phyloP scores from a whole-genome alignment of 2,797 vertebrate genomes.

The Danio jaintianensis region DNA sequence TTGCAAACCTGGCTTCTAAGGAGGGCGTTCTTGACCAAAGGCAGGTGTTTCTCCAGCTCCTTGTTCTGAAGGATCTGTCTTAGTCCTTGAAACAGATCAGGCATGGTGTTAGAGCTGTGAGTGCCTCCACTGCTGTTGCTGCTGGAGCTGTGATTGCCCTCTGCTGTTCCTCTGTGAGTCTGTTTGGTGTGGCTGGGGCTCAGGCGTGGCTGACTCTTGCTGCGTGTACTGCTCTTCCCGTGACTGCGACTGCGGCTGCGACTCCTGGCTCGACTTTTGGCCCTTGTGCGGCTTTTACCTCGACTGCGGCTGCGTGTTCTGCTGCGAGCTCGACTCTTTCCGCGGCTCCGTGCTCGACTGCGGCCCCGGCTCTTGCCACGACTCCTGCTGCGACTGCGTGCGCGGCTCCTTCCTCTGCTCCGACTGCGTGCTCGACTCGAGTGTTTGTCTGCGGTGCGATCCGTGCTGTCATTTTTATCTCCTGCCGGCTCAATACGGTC shows the following conservation, averaged over 20 bases:
- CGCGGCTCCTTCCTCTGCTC: conserved; percentile 71
- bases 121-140: conserved; percentile 33
- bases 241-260: conserved; percentile 57
- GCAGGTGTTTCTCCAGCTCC: conserved; percentile 83
- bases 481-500: conserved; percentile 70
- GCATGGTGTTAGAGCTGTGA: conserved; percentile 41
- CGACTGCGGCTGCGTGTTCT: conserved; percentile 59
- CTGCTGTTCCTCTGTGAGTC: conserved; percentile 49
- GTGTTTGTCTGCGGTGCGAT: conserved; percentile 75
- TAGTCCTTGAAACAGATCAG: conserved; percentile 76
- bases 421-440: conserved; percentile 68
- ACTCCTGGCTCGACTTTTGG: conserved; percentile 60
- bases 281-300: conserved; percentile 33
- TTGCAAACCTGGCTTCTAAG: conserved; percentile 81
- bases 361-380: conserved; percentile 75
- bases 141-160: conserved; percentile 45
- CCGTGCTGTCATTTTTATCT: conserved; percentile 74
- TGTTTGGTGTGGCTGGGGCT: conserved; percentile 58
- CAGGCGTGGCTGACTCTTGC: conserved; percentile 49
- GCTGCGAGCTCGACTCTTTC: conserved; percentile 64
- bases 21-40: conserved; percentile 89
- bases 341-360: conserved; percentile 81
- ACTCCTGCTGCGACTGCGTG: conserved; percentile 80
- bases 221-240: conserved; percentile 32
- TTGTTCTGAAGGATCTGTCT: conserved; percentile 78